A percentile compares a stretch with the other conserved stretches of the same genome.
Evolutionary conservation across 2,113 vertebrate species (phyloP).

Genomic region (Pogonocichla stellata): DNA sequence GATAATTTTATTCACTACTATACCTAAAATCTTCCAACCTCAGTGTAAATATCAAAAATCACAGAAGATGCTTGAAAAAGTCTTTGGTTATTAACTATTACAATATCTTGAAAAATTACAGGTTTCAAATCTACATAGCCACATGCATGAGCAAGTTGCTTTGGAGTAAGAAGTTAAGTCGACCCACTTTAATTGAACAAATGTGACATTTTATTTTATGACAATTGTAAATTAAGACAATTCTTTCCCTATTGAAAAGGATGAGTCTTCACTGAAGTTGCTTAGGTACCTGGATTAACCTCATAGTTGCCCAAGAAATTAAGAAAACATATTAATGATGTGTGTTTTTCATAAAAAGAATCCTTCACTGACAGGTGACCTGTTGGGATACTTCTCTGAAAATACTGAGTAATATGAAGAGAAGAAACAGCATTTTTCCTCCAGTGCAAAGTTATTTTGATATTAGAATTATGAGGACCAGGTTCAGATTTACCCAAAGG

Average conservation of each 20-base stretch:
- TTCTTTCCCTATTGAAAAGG: neutral
- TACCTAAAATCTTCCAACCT: neutral
- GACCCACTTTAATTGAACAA: neutral
- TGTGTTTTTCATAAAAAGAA: neutral
- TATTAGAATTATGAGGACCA: neutral
- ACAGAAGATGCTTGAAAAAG: neutral
- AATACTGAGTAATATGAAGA: neutral
- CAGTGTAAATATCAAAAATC: neutral
- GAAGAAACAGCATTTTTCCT: constrained; percentile 2
- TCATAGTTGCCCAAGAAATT: neutral
- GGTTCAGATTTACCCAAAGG: neutral
- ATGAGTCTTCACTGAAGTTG: neutral
- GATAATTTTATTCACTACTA: neutral
- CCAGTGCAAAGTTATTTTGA: constrained; percentile 25
- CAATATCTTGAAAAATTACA: neutral
- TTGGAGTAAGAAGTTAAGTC: neutral
- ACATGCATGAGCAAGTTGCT: neutral
- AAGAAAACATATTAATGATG: neutral
- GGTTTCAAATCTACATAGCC: neutral
- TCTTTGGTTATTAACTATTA: neutral
- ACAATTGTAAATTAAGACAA: neutral
- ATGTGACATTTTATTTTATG: neutral
- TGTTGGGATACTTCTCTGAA: neutral
- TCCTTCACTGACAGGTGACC: neutral
- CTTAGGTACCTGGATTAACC: neutral